Conservation (phyloP, 2,113 vertebrate species). For the Elgaria multicarinata region DNA sequence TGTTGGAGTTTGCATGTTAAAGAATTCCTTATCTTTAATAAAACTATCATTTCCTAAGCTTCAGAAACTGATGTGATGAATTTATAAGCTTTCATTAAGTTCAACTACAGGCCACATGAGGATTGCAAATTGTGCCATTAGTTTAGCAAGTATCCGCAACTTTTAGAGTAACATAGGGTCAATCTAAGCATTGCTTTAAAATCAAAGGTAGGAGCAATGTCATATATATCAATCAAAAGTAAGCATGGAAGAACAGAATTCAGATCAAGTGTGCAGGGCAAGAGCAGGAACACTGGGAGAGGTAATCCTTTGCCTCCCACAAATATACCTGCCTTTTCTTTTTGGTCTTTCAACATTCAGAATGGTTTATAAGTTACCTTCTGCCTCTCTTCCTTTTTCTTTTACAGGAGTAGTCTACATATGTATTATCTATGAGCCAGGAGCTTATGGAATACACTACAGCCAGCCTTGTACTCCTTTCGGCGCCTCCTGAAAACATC, state of each 20-base stretch:
- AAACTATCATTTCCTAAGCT: not conserved
- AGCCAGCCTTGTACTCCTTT: too few relatives aligned
- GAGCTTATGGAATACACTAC: not conserved
- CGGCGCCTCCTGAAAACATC: too few relatives aligned
- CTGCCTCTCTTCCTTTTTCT: too few relatives aligned
- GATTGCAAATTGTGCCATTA: not conserved
- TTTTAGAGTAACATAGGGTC: not conserved
- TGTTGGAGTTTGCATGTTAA: slow-evolving; percentile 14
- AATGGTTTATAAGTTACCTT: too few relatives aligned
- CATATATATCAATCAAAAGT: too few relatives aligned
- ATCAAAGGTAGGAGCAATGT: not conserved
- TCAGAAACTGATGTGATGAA: not conserved
- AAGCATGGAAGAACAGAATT: too few relatives aligned
- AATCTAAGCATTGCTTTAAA: not conserved
- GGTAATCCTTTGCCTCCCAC: too few relatives aligned
- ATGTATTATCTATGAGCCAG: not conserved
- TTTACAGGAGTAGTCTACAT: not conserved
- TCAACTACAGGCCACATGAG: rapidly evolving
- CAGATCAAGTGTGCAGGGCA: too few relatives aligned
- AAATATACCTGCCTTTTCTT: too few relatives aligned
- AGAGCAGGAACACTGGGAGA: too few relatives aligned
- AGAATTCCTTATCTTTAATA: not conserved
- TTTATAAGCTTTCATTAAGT: not conserved
- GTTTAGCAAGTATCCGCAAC: rapidly evolving
- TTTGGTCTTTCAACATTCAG: too few relatives aligned